These are phyloP conservation scores for Dendrolimus punctatus DNA, from an alignment of 1,140 invertebrate species.

Conservation along the genomic window DNA sequence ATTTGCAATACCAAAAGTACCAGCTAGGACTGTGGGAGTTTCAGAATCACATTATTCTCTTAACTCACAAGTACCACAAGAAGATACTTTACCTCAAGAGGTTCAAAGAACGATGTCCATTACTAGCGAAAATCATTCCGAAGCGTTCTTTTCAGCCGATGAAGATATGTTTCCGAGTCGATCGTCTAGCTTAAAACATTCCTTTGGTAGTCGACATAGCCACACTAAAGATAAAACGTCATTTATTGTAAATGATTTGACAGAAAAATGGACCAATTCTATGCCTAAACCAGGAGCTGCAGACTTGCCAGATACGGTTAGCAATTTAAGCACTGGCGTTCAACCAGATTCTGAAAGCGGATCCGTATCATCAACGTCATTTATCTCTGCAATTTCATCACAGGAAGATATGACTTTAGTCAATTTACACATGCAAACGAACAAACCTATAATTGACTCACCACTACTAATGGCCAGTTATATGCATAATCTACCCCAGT, in stretches of 20 bases:
- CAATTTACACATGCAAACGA: conserved; percentile 95
- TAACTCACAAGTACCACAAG: conserved; percentile 70
- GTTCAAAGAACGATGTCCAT: conserved; percentile 89
- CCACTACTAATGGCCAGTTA: conserved; percentile 96
- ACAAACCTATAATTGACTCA: conserved; percentile 94
- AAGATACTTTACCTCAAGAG: conserved; percentile 70
- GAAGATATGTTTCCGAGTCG: conserved; percentile 83
- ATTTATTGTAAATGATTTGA: conserved; percentile 46
- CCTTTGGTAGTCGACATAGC: conserved; percentile 67
- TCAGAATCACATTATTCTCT: conserved; percentile 77
- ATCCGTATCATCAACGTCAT: conserved; percentile 88
- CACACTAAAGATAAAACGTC: conserved; percentile 54
- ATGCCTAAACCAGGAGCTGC: conserved; percentile 40
- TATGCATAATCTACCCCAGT: conserved; percentile 92
- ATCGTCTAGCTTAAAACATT: conserved; percentile 78
- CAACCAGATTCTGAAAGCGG: conserved; percentile 75
- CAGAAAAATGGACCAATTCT: conserved; percentile 55
- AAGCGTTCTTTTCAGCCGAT: conserved; percentile 92
- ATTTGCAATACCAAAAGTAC: conserved; percentile 45
- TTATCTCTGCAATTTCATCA: conserved; percentile 93
- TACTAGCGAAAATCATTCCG: conserved; percentile 91
- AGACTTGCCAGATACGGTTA: conserved; percentile 55
- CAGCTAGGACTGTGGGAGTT: conserved; percentile 65
- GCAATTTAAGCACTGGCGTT: conserved; percentile 54
- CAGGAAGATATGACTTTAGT: conserved; percentile 94